Percentiles rank a stretch among this genome's conserved stretches.
These are phyloP conservation scores for Tachycineta bicolor DNA, from an alignment of 2,113 vertebrate genomes.

Conservation along the genomic window DNA sequence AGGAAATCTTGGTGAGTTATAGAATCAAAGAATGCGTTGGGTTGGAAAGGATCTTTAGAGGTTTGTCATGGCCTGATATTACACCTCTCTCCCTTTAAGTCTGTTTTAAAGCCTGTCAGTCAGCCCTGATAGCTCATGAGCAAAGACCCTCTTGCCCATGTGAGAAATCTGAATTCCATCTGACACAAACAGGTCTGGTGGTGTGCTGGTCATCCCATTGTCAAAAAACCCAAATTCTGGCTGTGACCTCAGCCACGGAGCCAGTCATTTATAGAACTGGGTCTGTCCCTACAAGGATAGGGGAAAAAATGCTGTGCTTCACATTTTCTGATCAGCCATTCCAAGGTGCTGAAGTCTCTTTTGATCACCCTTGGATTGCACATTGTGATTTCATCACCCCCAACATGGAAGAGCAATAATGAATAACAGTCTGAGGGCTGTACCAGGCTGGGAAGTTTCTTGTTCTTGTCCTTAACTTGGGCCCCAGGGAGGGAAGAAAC, in stretches of 20 bases:
- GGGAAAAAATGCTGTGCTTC: background rate
- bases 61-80: background rate
- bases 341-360: background rate
- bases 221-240: background rate
- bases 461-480: background rate
- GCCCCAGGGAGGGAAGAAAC: background rate
- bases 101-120: background rate
- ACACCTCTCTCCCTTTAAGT: background rate
- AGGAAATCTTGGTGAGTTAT: background rate
- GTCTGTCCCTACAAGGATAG: background rate
- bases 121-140: background rate
- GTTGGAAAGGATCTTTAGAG: background rate
- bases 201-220: background rate
- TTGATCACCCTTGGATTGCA: background rate
- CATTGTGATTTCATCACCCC: background rate
- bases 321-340: background rate
- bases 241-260: background rate
- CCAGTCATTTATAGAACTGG: background rate
- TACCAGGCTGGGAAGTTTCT: background rate
- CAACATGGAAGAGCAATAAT: fast-evolving
- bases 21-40: background rate
- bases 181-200: background rate
- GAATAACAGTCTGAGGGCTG: fast-evolving
- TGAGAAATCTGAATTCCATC: background rate
- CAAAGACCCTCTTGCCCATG: background rate